Conservation (phyloP, 2,797 vertebrate genomes). For the Martes flavigula region DNA sequence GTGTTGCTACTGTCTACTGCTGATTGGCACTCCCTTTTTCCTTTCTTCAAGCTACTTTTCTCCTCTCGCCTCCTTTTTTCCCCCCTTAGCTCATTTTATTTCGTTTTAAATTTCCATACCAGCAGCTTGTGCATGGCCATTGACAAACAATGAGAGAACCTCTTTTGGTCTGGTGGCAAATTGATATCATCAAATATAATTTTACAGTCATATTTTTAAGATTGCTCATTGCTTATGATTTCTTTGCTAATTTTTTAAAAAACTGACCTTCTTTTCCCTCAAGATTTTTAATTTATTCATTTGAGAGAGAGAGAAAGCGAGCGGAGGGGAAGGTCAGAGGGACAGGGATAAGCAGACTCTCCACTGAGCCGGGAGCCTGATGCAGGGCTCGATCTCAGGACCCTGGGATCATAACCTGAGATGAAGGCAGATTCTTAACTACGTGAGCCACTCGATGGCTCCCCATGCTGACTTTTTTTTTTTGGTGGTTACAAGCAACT, state of each 20-base stretch:
- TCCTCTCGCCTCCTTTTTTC: neutral
- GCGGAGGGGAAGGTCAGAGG: neutral
- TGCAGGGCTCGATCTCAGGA: neutral
- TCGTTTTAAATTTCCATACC: constrained; percentile 1
- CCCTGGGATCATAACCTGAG: neutral
- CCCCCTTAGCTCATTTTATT: neutral
- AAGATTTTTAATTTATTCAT: neutral
- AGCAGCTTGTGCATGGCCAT: neutral
- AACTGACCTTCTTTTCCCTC: neutral
- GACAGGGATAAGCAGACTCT: neutral
- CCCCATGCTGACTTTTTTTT: neutral
- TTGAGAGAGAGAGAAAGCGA: neutral
- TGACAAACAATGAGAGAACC: neutral
- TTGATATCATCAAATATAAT: neutral
- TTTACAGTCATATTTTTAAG: constrained; percentile 27
- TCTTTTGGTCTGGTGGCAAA: neutral
- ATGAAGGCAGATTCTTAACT: neutral
- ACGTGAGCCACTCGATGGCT: neutral
- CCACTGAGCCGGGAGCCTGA: neutral
- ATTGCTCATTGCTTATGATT: neutral
- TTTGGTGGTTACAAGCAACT: neutral
- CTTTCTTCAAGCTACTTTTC: neutral
- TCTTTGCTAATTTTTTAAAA: neutral
- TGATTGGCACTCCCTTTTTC: neutral
- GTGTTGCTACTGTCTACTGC: neutral